A percentile compares a stretch with the other conserved stretches of the same genome.
phyloP scores from a whole-genome alignment of 2,113 vertebrate species.

The Pyxicephalus adspersus region DNA sequence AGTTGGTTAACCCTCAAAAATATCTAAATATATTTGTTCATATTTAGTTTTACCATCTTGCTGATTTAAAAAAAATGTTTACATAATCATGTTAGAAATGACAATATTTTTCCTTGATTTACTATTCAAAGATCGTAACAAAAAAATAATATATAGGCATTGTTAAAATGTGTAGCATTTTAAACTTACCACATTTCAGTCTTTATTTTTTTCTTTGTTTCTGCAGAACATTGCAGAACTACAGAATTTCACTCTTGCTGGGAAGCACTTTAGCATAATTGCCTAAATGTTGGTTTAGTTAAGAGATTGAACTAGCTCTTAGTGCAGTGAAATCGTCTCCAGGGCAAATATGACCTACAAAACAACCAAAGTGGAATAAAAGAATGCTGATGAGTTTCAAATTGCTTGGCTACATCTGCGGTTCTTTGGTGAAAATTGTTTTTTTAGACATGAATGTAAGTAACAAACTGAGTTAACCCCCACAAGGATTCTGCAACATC shows the following conservation, averaged over 20 bases:
- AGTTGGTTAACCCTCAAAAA: too few relatives aligned
- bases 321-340: conserved; percentile 43
- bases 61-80: too few relatives aligned
- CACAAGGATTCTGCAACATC: not conserved
- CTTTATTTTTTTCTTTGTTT: not conserved
- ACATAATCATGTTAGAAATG: too few relatives aligned
- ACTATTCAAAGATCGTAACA: too few relatives aligned
- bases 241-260: conserved; percentile 32
- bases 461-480: conserved; percentile 28
- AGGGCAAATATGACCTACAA: conserved; percentile 44
- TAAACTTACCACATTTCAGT: not conserved
- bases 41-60: too few relatives aligned
- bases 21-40: too few relatives aligned
- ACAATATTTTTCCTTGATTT: too few relatives aligned
- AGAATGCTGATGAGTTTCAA: conserved; percentile 46
- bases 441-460: conserved; percentile 31
- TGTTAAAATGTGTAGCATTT: not conserved
- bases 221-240: conserved; percentile 8
- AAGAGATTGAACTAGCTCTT: conserved; percentile 44
- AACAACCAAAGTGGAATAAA: conserved; percentile 47
- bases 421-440: conserved; percentile 42
- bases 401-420: conserved; percentile 46
- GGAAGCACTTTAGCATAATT: conserved; percentile 48
- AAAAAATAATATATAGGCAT: too few relatives aligned
- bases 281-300: conserved; percentile 47